Evolutionary conservation across 1,140 invertebrate species (phyloP).

Genomic region (Apocrypta bakeri): DNA sequence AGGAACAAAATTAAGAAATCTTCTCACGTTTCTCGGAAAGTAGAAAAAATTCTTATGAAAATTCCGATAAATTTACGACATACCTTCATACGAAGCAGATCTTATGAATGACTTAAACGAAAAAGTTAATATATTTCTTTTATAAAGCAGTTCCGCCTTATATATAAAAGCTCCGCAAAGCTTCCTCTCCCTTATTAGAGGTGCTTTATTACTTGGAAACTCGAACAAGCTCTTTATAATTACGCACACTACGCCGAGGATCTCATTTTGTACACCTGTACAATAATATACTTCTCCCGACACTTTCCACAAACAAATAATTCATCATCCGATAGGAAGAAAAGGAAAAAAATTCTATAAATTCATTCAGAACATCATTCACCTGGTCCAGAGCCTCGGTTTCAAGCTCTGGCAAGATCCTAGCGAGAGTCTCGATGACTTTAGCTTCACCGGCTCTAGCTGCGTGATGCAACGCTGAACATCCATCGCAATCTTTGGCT

Average conservation of each 20-base stretch:
- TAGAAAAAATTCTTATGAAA: too few relatives aligned
- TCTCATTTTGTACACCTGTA: too few relatives aligned
- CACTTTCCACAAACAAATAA: too few relatives aligned
- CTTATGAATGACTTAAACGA: not conserved
- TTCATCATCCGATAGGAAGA: not conserved
- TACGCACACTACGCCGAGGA: too few relatives aligned
- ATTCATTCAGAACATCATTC: conserved; percentile 39
- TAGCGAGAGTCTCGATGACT: conserved; percentile 78
- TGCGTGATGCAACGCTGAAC: conserved; percentile 73
- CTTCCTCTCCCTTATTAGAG: not conserved
- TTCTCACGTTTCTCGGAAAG: too few relatives aligned
- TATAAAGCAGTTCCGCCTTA: not conserved
- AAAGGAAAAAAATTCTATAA: not conserved
- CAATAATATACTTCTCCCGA: too few relatives aligned
- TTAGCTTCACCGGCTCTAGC: conserved; percentile 71
- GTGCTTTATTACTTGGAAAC: not conserved
- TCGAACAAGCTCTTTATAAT: too few relatives aligned
- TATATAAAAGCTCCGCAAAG: not conserved
- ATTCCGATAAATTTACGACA: too few relatives aligned
- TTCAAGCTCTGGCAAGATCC: conserved; percentile 75
- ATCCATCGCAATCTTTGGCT: conserved; percentile 70
- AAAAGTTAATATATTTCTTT: not conserved
- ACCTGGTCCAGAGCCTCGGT: conserved; percentile 78
- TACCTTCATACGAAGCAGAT: not conserved
- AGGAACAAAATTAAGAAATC: too few relatives aligned